Percentiles rank a stretch among this genome's conserved stretches.
phyloP scores from a whole-genome alignment of 2,888 invertebrate species.

The Anthrax anthrax region DNA sequence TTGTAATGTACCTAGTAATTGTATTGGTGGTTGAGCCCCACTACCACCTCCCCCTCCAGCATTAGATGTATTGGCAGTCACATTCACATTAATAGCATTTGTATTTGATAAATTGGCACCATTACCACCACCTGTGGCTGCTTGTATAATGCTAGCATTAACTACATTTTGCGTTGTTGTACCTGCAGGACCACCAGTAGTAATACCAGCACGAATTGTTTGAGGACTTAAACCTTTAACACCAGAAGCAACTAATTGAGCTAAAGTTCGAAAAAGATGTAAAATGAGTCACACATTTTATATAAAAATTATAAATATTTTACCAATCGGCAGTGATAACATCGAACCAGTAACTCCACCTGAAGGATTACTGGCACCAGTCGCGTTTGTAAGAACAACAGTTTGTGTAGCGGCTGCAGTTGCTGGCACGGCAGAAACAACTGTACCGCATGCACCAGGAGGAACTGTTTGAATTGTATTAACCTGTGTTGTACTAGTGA shows the following conservation, averaged over 20 bases:
- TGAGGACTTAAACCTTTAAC: conserved; percentile 42
- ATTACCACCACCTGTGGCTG: conserved; percentile 2
- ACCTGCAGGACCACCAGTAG: conserved; percentile 9
- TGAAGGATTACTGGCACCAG: conserved; percentile 10
- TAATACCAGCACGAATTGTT: conserved; percentile 30
- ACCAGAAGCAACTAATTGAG: conserved; percentile 48
- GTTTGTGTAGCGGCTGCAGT: conserved; percentile 30
- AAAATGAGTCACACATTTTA: neutral
- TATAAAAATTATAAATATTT: conserved; percentile 12
- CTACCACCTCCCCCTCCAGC: conserved; percentile 2
- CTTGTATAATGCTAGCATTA: conserved; percentile 10
- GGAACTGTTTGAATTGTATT: conserved; percentile 19
- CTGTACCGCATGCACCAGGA: conserved; percentile 36
- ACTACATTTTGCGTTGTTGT: conserved; percentile 4
- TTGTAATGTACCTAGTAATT: conserved; percentile 26
- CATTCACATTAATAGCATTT: conserved; percentile 5
- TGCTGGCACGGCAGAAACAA: conserved; percentile 36
- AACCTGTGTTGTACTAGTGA: conserved; percentile 29
- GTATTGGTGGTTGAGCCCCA: conserved; percentile 19
- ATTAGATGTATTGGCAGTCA: conserved; percentile 11
- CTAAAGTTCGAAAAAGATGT: conserved; percentile 16
- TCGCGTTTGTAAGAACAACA: conserved; percentile 29
- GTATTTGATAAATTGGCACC: conserved; percentile 3
- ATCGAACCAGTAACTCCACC: conserved; percentile 34
- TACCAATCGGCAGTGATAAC: conserved; percentile 48